These are phyloP conservation scores for Heliothis virescens DNA, from an alignment of 1,140 invertebrate species.

Conservation along the genomic window DNA sequence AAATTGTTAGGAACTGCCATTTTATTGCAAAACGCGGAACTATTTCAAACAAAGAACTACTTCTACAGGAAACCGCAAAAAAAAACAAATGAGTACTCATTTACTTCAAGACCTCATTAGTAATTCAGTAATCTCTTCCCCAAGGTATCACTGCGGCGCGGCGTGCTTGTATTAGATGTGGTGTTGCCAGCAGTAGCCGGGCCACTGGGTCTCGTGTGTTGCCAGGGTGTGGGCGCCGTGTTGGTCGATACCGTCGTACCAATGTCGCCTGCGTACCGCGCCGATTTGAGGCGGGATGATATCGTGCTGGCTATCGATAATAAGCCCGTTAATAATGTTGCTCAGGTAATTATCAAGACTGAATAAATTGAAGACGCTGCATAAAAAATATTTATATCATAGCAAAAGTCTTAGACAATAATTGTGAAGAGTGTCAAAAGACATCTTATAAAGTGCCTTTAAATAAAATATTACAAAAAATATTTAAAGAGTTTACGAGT, in stretches of 20 bases:
- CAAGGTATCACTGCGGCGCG: constrained; percentile 78
- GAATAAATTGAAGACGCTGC: neutral
- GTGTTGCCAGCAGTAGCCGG: constrained; percentile 75
- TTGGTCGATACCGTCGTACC: constrained; percentile 92
- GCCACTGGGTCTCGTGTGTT: constrained; percentile 78
- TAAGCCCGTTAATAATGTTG: constrained; percentile 90
- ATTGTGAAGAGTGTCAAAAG: too few species aligned
- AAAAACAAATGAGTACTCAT: neutral
- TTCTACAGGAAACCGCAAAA: constrained; percentile 1
- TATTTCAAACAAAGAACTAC: constrained; percentile 4
- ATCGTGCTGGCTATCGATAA: constrained; percentile 93
- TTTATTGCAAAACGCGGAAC: neutral
- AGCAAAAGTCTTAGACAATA: neutral
- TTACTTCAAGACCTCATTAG: constrained; percentile 15
- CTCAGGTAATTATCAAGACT: constrained; percentile 87
- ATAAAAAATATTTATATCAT: neutral
- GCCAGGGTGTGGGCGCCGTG: constrained; percentile 86
- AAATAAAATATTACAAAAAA: too few species aligned
- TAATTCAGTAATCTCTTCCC: constrained; percentile 13
- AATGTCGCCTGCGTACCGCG: constrained; percentile 91
- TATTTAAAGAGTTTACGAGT: too few species aligned
- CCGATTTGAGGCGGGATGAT: constrained; percentile 92
- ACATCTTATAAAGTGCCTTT: too few species aligned
- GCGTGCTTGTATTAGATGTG: constrained; percentile 76
- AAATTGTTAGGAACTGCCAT: neutral